A percentile compares a stretch with the other conserved stretches of the same genome.
These are phyloP conservation scores for Mesembrinibis cayennensis DNA, from an alignment of 2,113 vertebrate species.

Conservation along the genomic window DNA sequence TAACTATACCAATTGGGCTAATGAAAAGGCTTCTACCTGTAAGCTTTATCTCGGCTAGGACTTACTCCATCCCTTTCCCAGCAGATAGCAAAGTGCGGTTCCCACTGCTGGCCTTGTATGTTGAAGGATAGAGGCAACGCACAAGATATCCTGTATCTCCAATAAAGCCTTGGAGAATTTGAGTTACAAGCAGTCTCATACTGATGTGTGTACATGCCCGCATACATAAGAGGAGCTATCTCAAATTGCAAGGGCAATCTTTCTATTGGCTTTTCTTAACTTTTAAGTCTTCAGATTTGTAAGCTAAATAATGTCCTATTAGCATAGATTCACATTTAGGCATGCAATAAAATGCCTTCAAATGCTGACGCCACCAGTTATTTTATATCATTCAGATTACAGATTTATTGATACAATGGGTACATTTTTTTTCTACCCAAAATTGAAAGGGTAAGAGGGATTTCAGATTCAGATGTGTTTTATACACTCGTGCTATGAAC, in stretches of 20 bases:
- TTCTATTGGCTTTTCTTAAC: not conserved
- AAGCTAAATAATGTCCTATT: not conserved
- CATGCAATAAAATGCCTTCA: not conserved
- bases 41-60: not conserved
- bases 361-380: not conserved
- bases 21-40: not conserved
- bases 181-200: not conserved
- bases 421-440: not conserved
- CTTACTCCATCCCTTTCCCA: not conserved
- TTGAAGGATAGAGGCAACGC: not conserved
- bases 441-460: not conserved
- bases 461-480: not conserved
- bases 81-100: not conserved
- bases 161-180: not conserved
- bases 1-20: not conserved
- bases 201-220: not conserved
- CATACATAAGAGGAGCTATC: not conserved
- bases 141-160: rapidly evolving
- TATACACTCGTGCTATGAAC: not conserved
- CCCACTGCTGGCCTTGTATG: not conserved
- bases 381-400: not conserved
- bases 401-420: not conserved
- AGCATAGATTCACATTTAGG: not conserved
- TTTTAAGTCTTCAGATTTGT: not conserved
- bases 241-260: not conserved